These are phyloP conservation scores for Lota lota DNA, from an alignment of 2,113 vertebrate species.

Conservation along the genomic window DNA sequence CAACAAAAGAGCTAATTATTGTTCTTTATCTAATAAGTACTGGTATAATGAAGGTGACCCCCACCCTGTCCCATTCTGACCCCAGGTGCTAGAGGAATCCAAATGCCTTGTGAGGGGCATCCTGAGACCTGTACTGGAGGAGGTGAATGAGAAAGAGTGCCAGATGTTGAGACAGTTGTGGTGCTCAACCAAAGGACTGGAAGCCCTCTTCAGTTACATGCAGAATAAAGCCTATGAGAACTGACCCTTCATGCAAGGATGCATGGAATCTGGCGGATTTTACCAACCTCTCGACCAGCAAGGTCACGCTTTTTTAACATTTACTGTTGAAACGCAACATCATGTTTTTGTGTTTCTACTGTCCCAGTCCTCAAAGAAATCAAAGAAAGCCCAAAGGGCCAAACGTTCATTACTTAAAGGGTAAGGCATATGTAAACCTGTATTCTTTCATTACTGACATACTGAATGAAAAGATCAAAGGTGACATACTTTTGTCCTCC, in stretches of 20 bases:
- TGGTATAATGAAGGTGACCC: no score
- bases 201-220: constrained; percentile 92
- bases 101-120: constrained; percentile 92
- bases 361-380: neutral
- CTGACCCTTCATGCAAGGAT: constrained; percentile 60
- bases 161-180: constrained; percentile 94
- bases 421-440: no score
- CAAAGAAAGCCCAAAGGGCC: no score
- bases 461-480: no score
- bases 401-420: no score
- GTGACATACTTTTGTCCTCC: no score
- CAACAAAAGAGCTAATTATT: neutral
- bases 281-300: constrained; percentile 8
- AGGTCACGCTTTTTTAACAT: no score
- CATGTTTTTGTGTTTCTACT: constrained; percentile 10
- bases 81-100: constrained; percentile 92
- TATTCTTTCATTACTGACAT: no score
- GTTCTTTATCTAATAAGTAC: no score
- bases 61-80: constrained; percentile 23
- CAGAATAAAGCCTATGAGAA: constrained; percentile 92
- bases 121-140: constrained; percentile 86
- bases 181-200: constrained; percentile 95
- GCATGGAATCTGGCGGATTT: neutral
- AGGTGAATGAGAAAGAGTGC: constrained; percentile 94
- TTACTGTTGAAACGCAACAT: neutral